Base-by-base conservation (phyloP, 2,797 vertebrate genomes). In the Eidolon dupreanum region DNA sequence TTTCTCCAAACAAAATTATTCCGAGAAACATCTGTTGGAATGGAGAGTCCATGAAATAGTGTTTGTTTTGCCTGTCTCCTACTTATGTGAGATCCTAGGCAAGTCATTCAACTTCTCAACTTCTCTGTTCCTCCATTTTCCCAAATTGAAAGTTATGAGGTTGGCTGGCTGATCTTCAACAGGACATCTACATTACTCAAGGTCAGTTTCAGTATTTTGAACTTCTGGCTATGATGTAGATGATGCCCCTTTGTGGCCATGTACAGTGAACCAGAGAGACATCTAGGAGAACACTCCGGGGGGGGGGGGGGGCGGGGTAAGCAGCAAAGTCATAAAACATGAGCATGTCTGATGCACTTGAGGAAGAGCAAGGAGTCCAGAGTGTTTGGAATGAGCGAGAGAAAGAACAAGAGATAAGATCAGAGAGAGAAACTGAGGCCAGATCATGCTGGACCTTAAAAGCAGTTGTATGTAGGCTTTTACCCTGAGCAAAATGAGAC, bases 1-100 rank as follows among this genome's bases (percentile, higher is more conserved):
- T 89, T 77, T 87, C 63, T 96, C 28, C 31, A 59, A 73, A 96
- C 16, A 77, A 63, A 71, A 68, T 91, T 53, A 19, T 66, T 65
- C 57, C 43, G 15, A 83, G 77, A 79, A 75, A 26, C 10, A 36
- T 31, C 31, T 79, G 81, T 75, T 46, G 2, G 8, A 73, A 74
- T 8, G 12, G 22, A 78, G 75, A 66, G 22, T 43, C 55, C n/a
- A 4, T 24, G 78, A 46, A 81, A 77, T 9, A 33, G 31, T n/a
- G 26, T 38, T 31, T 74, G 75, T 87, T 82, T 65, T 33, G 46
- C 59, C 36, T 43, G 26, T 11, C 43, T 84, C 73, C 53, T 63
- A 5, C 13, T 85, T 61, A 12, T 20, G 20, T 12, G 12, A 82
- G 73, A 71, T 36, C 24, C 11, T 51, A 4, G 51, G 31, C 20